Base-by-base conservation (phyloP, 1,140 invertebrate genomes). In the Argopecten irradians region DNA sequence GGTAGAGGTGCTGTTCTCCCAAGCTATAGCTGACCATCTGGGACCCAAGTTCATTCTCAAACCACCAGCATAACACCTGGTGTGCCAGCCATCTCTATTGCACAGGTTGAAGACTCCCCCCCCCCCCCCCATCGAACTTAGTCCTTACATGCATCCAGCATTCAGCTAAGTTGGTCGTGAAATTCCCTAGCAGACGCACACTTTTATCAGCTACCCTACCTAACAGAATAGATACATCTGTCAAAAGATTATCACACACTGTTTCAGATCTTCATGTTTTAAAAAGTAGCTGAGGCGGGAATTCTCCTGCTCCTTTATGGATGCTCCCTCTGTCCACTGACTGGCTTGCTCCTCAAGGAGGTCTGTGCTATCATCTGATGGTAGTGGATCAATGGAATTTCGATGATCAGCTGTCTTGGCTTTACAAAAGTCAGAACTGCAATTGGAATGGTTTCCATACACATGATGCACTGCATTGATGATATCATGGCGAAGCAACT, bases 141-240 rank as follows among this genome's bases (percentile, higher is more conserved):
- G n/a, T n/a, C n/a, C n/a, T n/a, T n/a, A n/a, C n/a, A n/a, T n/a
- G n/a, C n/a, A n/a, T n/a, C n/a, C n/a, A n/a, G n/a, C n/a, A n/a
- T n/a, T n/a, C 90, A 7, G 87, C 87, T 7, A 88, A n/a, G 34
- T 90, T 90, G 14, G 82, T 91, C 2, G 90, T 89, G 41, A 87
- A 86, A 82, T 89, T 89, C 0, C 41, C 82, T 0, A 90, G 87
- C 2, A 90, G 46, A 19, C 86, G 28, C 1, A 85, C 46, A 83
- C 22, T 22, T 36, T 91, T 91, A 1, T 7, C 8, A 22, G 90
- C n/a, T n/a, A n/a, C n/a, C n/a, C n/a, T n/a, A n/a, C n/a, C n/a
- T n/a, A n/a, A n/a, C n/a, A n/a, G n/a, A n/a, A n/a, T n/a, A n/a
- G n/a, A n/a, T n/a, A n/a, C n/a, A n/a, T n/a, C n/a, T n/a, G n/a